Percentiles rank a stretch among this genome's conserved stretches.
Evolutionary conservation across 2,888 invertebrate species (phyloP).

Genomic region (Archaeoteleia sp.): DNA sequence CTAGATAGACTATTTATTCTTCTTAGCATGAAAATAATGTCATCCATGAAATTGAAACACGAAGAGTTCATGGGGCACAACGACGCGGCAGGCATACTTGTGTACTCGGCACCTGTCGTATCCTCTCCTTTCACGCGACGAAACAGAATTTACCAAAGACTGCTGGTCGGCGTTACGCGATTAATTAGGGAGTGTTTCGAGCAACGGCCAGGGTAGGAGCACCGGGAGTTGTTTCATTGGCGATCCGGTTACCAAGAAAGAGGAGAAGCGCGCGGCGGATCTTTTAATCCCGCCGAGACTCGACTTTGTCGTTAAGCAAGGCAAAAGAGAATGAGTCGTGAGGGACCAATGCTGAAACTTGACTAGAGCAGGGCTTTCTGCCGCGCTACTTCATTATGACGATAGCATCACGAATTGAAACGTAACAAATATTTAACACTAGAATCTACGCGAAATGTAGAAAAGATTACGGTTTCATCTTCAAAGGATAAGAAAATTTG

Average conservation of each 20-base stretch:
- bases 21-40: too few species aligned
- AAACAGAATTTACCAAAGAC: slow-evolving; percentile 26
- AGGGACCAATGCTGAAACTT: slow-evolving; percentile 33
- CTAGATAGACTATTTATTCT: too few species aligned
- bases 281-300: slow-evolving; percentile 51
- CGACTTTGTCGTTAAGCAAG: slow-evolving; percentile 34
- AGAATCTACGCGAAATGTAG: neutral
- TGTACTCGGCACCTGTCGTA: slow-evolving; percentile 16
- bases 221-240: slow-evolving; percentile 32
- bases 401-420: neutral
- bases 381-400: slow-evolving; percentile 28
- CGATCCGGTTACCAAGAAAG: slow-evolving; percentile 54
- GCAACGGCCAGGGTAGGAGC: slow-evolving; percentile 20
- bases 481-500: too few species aligned
- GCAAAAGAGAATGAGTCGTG: slow-evolving; percentile 56
- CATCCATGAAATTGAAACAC: too few species aligned
- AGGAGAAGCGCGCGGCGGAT: slow-evolving; percentile 46
- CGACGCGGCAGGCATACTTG: slow-evolving; percentile 11
- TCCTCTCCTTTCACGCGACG: slow-evolving; percentile 20
- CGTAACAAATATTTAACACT: neutral
- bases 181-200: slow-evolving; percentile 47
- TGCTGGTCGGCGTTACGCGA: slow-evolving; percentile 40
- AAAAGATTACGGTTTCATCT: too few species aligned
- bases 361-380: slow-evolving; percentile 34
- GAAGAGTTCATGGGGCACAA: too few species aligned